Percentiles rank a stretch among this genome's conserved stretches.
These are phyloP conservation scores for Tenebrio molitor DNA, from an alignment of 1,140 invertebrate genomes.

Conservation along the genomic window DNA sequence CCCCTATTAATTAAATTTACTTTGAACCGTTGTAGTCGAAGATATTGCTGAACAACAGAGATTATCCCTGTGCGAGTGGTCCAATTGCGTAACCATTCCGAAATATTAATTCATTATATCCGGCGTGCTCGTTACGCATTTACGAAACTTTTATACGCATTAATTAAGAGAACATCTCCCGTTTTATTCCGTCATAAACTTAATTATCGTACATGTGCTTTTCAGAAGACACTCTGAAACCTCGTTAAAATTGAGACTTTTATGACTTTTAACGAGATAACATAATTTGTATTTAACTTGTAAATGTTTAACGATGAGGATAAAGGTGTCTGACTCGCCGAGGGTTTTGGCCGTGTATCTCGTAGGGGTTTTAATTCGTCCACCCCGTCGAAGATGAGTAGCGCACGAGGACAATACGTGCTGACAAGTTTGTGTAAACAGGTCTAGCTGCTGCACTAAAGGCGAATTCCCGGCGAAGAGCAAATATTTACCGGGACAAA, in stretches of 20 bases:
- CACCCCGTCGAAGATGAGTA: constrained; percentile 1
- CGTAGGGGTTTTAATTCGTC: constrained; percentile 8
- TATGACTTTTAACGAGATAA: constrained; percentile 26
- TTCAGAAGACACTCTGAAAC: background rate
- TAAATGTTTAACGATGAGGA: background rate
- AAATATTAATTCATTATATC: constrained; percentile 23
- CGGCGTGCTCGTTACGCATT: background rate
- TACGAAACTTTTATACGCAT: background rate
- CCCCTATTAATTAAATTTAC: too few relatives aligned
- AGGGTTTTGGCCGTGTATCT: background rate
- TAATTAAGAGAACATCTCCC: constrained; percentile 23
- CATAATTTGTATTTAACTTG: constrained; percentile 16
- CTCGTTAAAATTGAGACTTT: constrained; percentile 36
- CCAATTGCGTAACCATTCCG: background rate
- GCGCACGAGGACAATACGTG: constrained; percentile 26
- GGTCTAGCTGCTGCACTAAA: background rate
- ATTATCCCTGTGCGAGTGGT: too few relatives aligned
- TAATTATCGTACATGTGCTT: constrained; percentile 31
- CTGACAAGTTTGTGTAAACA: constrained; percentile 32
- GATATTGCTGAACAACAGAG: too few relatives aligned
- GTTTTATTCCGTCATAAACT: constrained; percentile 33
- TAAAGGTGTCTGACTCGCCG: too few relatives aligned
- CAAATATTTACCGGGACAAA: constrained; percentile 29
- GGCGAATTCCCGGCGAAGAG: constrained; percentile 23
- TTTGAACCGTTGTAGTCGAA: too few relatives aligned